phyloP scores from a whole-genome alignment of 1,140 invertebrate species.

The Anadara kagoshimensis region DNA sequence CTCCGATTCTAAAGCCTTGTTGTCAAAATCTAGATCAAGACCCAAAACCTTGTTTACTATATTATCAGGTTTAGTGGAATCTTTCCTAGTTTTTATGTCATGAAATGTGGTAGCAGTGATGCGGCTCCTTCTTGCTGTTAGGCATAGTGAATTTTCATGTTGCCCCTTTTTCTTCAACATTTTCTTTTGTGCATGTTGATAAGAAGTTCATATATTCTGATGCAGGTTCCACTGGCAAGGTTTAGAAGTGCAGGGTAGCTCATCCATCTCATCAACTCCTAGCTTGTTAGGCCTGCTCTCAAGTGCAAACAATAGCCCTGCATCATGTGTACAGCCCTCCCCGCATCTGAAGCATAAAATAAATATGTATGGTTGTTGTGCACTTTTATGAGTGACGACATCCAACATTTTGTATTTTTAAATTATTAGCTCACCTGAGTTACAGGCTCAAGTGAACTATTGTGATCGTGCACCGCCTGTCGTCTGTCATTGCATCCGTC shows the following conservation, averaged over 20 bases:
- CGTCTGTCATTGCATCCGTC: no score
- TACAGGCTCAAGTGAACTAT: not conserved
- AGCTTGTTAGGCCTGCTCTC: no score
- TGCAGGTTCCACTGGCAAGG: constrained; percentile 4
- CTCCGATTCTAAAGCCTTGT: constrained; percentile 18
- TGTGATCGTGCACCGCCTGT: no score
- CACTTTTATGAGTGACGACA: no score
- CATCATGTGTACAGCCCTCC: no score
- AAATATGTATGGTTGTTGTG: no score
- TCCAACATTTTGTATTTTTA: no score
- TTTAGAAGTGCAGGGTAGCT: constrained; percentile 2
- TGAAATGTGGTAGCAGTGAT: constrained; percentile 26
- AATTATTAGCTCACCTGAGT: no score
- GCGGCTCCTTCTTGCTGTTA: not conserved
- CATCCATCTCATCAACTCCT: no score
- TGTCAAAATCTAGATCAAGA: not conserved
- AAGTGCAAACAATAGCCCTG: no score
- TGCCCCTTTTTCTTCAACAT: constrained; percentile 24
- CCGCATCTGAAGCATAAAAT: no score
- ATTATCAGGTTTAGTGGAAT: not conserved
- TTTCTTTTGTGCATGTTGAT: not conserved
- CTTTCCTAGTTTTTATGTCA: constrained; percentile 18
- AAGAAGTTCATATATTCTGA: constrained; percentile 4
- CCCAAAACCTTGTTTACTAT: not conserved
- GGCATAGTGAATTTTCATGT: constrained; percentile 14